Percentiles rank a stretch among this genome's conserved stretches.
These are phyloP conservation scores for Samia ricini DNA, from an alignment of 1,140 invertebrate genomes.

Conservation along the genomic window DNA sequence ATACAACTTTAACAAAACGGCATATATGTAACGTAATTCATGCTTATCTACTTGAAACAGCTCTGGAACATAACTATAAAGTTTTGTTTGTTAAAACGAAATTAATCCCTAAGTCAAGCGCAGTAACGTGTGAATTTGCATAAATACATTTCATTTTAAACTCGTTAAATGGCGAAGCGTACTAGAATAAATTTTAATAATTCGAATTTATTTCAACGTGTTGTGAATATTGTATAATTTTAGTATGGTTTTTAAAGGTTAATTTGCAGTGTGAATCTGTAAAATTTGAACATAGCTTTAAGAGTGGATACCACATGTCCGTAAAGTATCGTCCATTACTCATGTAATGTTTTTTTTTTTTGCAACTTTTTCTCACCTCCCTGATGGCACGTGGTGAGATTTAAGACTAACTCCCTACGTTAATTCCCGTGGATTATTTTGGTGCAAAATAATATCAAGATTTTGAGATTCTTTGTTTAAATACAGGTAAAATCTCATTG, in stretches of 20 bases:
- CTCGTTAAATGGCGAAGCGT: not conserved
- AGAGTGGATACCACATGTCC: no score
- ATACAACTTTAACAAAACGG: not conserved
- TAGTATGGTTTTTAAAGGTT: not conserved
- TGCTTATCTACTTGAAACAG: not conserved
- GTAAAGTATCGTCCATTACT: no score
- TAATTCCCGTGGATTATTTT: no score
- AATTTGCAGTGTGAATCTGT: no score
- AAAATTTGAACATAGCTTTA: no score
- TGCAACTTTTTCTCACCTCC: no score
- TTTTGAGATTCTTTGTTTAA: no score
- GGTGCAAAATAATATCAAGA: no score
- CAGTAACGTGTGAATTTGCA: not conserved
- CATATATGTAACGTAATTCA: not conserved
- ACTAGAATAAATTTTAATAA: constrained; percentile 1
- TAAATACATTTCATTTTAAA: not conserved
- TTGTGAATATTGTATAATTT: not conserved
- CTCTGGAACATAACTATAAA: not conserved
- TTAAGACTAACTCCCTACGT: no score
- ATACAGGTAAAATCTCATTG: no score
- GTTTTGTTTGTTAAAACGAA: not conserved
- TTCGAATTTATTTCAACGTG: constrained; percentile 1
- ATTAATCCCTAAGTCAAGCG: not conserved
- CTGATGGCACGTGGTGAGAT: no score
- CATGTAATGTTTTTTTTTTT: no score